phyloP scores from a whole-genome alignment of 1,140 invertebrate genomes.

The Polypedilum pembai region DNA sequence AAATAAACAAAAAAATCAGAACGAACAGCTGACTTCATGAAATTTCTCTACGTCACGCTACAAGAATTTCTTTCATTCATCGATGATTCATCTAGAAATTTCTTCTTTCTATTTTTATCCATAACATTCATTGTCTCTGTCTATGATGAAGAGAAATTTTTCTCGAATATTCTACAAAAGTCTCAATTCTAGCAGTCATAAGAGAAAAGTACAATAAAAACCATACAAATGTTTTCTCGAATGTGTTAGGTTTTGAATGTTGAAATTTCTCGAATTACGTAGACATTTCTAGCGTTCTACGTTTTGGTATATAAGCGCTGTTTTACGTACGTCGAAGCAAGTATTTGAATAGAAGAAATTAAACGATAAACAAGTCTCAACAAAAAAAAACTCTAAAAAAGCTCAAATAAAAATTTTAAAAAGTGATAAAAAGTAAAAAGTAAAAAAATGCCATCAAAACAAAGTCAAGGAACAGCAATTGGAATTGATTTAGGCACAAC shows the following conservation, averaged over 20 bases:
- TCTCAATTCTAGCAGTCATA: not conserved
- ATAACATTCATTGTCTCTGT: not conserved
- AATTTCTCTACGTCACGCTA: not conserved
- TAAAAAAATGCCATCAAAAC: conserved; percentile 29
- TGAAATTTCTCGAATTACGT: not conserved
- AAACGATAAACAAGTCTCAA: not conserved
- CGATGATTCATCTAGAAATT: not conserved
- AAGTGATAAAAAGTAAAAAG: conserved; percentile 19
- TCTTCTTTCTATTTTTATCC: not conserved
- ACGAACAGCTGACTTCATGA: not conserved
- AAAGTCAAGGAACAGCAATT: conserved; percentile 52
- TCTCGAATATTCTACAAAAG: not conserved
- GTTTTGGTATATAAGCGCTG: conserved; percentile 10
- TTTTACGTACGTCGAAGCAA: not conserved
- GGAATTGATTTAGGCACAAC: conserved; percentile 74
- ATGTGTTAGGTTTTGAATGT: not conserved
- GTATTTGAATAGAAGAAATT: not conserved
- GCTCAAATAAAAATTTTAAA: not conserved
- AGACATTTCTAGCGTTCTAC: not conserved
- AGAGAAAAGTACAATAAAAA: not conserved
- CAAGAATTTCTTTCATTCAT: not conserved
- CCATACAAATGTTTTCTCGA: not conserved
- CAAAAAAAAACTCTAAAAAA: not conserved
- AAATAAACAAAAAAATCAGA: too few relatives aligned
- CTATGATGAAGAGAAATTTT: not conserved